Evolutionary conservation across 2,888 invertebrate species (phyloP).

Genomic region (Leistus spinibarbis): DNA sequence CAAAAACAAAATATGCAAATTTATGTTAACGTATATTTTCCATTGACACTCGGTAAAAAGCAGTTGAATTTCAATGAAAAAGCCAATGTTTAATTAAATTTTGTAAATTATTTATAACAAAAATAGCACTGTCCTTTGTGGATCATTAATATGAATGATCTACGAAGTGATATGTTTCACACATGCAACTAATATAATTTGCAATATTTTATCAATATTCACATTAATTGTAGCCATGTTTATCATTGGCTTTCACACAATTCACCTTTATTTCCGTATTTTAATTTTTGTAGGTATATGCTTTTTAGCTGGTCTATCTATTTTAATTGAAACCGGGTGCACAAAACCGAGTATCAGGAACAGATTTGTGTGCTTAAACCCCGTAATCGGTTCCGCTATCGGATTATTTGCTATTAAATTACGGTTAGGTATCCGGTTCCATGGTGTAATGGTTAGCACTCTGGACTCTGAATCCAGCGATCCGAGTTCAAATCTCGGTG

Average conservation of each 20-base stretch:
- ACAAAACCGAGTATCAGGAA: too few species aligned
- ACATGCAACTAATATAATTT: too few species aligned
- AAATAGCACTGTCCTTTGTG: background rate
- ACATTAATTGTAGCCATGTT: too few species aligned
- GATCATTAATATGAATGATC: background rate
- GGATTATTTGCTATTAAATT: too few species aligned
- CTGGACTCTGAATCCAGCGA: slow-evolving; percentile 69
- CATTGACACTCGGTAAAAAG: slow-evolving; percentile 1
- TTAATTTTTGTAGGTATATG: background rate
- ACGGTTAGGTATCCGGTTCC: too few species aligned
- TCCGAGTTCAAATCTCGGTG: slow-evolving; percentile 68
- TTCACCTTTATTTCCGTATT: background rate
- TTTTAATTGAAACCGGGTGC: too few species aligned
- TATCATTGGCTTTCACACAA: too few species aligned
- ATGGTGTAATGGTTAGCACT: slow-evolving; percentile 71
- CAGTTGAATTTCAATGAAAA: background rate
- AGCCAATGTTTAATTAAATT: slow-evolving; percentile 14
- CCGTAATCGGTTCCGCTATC: too few species aligned
- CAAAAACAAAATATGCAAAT: slow-evolving; percentile 31
- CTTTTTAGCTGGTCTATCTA: background rate
- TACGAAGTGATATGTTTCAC: background rate
- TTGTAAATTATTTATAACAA: slow-evolving; percentile 1
- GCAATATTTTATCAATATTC: too few species aligned
- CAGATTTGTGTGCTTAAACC: too few species aligned
- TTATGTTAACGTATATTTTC: slow-evolving; percentile 23